Evolutionary conservation across 1,140 invertebrate genomes (phyloP).

Genomic region (Lamellibrachia luymesi): DNA sequence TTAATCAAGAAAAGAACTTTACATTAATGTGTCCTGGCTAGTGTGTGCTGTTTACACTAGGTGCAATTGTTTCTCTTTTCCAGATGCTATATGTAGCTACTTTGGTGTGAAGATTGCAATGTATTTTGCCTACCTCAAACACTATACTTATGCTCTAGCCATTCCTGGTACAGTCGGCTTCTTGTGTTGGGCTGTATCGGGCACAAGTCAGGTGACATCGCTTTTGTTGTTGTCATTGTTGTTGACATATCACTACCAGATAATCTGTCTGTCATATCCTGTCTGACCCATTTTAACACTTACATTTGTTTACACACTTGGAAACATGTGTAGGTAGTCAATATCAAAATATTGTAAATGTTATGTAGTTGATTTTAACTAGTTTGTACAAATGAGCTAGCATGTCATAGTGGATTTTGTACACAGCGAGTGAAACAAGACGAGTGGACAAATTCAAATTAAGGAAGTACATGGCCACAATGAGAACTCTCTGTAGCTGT

Average conservation of each 20-base stretch:
- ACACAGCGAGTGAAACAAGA: too few species aligned
- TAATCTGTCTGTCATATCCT: not conserved
- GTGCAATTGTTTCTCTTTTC: slow-evolving; percentile 18
- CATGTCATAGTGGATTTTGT: too few species aligned
- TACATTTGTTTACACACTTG: not conserved
- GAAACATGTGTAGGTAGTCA: not conserved
- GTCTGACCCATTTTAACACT: not conserved
- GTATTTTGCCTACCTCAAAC: slow-evolving; percentile 77
- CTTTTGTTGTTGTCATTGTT: not conserved
- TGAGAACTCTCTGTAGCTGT: not conserved
- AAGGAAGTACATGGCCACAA: not conserved
- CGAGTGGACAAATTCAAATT: too few species aligned
- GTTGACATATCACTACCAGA: not conserved
- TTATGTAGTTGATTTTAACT: not conserved
- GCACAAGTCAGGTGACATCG: not conserved
- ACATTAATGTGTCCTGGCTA: too few species aligned
- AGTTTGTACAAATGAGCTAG: too few species aligned
- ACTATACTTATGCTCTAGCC: slow-evolving; percentile 72
- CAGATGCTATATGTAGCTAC: slow-evolving; percentile 75
- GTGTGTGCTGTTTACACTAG: too few species aligned
- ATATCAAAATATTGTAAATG: not conserved
- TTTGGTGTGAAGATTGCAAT: slow-evolving; percentile 81
- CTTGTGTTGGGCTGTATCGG: slow-evolving; percentile 56
- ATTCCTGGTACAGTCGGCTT: slow-evolving; percentile 73
- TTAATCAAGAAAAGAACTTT: too few species aligned